A percentile compares a stretch with the other conserved stretches of the same genome.
These are phyloP conservation scores for Lepidochitona cinerea DNA, from an alignment of 2,888 invertebrate genomes.

Conservation along the genomic window DNA sequence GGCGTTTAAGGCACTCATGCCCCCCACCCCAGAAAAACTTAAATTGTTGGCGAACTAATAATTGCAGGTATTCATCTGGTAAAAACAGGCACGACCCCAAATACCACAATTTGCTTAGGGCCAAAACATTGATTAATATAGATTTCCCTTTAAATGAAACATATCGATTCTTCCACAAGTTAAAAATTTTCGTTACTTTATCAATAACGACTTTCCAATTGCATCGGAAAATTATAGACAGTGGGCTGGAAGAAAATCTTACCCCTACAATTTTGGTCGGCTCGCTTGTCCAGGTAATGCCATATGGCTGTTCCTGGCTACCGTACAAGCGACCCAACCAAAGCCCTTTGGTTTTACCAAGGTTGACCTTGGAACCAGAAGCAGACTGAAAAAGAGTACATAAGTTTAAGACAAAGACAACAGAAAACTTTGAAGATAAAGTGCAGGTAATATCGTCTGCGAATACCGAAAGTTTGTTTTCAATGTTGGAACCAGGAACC, in stretches of 20 bases:
- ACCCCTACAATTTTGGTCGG: background rate
- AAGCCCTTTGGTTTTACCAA: background rate
- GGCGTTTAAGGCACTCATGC: background rate
- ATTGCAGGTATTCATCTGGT: background rate
- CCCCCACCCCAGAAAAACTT: background rate
- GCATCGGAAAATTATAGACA: background rate
- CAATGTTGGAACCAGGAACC: background rate
- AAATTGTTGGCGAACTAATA: background rate
- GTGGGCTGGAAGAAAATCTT: background rate
- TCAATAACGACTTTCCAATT: background rate
- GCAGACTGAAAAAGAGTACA: background rate
- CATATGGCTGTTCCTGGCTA: background rate
- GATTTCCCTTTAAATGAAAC: background rate
- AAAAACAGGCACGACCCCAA: background rate
- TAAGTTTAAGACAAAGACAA: too few species aligned
- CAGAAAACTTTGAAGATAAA: background rate
- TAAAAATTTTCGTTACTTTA: background rate
- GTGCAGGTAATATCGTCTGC: background rate
- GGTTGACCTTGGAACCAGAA: background rate
- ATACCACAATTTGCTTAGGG: background rate
- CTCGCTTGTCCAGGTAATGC: background rate
- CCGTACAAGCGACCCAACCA: background rate
- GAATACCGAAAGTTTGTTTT: background rate
- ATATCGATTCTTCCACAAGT: too few species aligned
- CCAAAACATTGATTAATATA: background rate